phyloP scores from a whole-genome alignment of 2,113 vertebrate species.

The Dicerorhinus sumatrensis region DNA sequence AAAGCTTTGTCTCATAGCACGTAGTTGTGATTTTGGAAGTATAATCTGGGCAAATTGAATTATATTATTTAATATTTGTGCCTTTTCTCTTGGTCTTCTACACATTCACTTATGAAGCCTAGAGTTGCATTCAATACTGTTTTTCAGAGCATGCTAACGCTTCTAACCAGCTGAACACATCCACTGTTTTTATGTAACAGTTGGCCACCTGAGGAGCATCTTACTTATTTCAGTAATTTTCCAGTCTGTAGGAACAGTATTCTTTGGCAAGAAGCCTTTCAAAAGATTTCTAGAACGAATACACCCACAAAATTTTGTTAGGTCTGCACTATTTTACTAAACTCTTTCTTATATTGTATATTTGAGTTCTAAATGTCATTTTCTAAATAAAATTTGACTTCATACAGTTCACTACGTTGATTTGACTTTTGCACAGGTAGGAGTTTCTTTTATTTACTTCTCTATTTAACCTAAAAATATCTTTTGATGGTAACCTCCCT shows the following conservation, averaged over 20 bases:
- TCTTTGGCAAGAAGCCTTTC: constrained; percentile 49
- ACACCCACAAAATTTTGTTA: neutral
- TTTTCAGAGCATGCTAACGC: neutral
- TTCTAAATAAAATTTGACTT: constrained; percentile 53
- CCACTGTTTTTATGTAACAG: constrained; percentile 1
- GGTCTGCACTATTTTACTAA: neutral
- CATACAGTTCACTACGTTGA: neutral
- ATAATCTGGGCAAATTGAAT: neutral
- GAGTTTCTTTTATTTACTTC: constrained; percentile 7
- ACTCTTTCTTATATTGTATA: neutral
- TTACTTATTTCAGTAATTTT: constrained; percentile 57
- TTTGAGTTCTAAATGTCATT: constrained; percentile 22
- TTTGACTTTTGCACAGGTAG: neutral
- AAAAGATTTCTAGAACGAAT: neutral
- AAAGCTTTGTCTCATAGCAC: neutral
- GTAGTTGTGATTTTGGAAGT: neutral
- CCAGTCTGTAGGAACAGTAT: neutral
- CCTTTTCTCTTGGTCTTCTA: neutral
- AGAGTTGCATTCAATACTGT: neutral
- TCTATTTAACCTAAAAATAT: neutral
- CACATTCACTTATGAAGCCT: neutral
- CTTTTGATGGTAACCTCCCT: neutral
- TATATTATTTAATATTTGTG: neutral
- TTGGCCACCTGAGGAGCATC: neutral
- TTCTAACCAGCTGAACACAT: neutral